Percentiles rank a stretch among this genome's conserved stretches.
Evolutionary conservation across 2,113 vertebrate genomes (phyloP).

Genomic region (Pelusios castaneus): DNA sequence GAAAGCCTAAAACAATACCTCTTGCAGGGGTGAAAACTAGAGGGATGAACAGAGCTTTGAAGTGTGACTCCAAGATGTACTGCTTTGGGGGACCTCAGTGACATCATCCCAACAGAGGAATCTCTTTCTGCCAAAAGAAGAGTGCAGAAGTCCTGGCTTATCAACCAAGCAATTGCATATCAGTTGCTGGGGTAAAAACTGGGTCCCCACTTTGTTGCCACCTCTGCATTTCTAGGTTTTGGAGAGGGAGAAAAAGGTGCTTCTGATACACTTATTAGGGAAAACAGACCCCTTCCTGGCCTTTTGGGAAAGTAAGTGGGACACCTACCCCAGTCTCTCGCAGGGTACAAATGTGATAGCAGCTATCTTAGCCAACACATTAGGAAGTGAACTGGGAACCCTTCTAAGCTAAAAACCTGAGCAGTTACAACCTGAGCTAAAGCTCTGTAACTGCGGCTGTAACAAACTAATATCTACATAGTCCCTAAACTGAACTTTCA

Average conservation of each 20-base stretch:
- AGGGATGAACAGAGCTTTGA: background rate
- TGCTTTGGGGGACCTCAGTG: background rate
- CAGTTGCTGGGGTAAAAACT: background rate
- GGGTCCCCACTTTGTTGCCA: background rate
- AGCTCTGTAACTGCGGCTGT: background rate
- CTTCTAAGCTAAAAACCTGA: background rate
- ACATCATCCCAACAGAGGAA: background rate
- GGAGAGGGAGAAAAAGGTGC: background rate
- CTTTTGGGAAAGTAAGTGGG: background rate
- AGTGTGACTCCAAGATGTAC: background rate
- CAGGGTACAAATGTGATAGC: background rate
- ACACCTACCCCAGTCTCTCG: background rate
- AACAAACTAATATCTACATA: background rate
- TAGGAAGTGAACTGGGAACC: background rate
- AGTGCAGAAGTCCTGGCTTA: background rate
- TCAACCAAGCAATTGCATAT: background rate
- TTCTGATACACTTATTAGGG: background rate
- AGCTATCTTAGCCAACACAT: background rate
- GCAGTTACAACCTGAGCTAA: fast-evolving
- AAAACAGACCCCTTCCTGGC: background rate
- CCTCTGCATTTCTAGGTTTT: background rate
- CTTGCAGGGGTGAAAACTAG: background rate
- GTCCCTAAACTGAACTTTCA: background rate
- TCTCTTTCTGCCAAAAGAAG: background rate
- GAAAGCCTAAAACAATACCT: background rate